Conservation (phyloP, 2,888 invertebrate genomes). For the Trissolcus brochymenae region DNA sequence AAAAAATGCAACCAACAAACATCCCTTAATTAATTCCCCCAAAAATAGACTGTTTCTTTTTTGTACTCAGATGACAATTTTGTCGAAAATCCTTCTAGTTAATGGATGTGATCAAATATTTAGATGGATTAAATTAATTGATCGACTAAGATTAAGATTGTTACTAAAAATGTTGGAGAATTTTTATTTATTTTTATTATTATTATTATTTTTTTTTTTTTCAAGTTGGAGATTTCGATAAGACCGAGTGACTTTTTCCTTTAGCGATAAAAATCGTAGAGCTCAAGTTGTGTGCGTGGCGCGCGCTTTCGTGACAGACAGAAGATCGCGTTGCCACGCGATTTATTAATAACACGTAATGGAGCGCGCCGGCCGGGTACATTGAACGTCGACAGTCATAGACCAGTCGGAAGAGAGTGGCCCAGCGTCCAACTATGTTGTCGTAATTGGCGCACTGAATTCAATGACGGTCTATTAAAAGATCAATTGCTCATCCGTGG, state of each 20-base stretch:
- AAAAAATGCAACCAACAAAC: too few relatives aligned
- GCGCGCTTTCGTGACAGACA: constrained; percentile 52
- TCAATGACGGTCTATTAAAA: constrained; percentile 58
- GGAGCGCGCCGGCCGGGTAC: constrained; percentile 47
- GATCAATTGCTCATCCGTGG: constrained; percentile 57
- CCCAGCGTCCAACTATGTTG: constrained; percentile 43
- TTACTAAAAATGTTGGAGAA: too few relatives aligned
- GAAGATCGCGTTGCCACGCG: constrained; percentile 56
- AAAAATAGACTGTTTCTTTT: too few relatives aligned
- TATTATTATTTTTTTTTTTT: too few relatives aligned
- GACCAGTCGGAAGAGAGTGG: constrained; percentile 50
- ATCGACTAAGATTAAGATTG: not conserved
- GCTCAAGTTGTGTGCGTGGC: constrained; percentile 10
- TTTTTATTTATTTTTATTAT: too few relatives aligned
- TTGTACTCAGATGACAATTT: too few relatives aligned
- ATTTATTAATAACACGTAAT: constrained; percentile 58
- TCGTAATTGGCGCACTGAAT: constrained; percentile 56
- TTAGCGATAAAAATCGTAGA: constrained; percentile 48
- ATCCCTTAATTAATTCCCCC: too few relatives aligned
- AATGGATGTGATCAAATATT: too few relatives aligned
- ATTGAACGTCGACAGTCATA: constrained; percentile 52
- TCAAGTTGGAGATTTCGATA: constrained; percentile 30
- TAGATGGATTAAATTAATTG: too few relatives aligned
- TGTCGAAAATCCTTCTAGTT: too few relatives aligned
- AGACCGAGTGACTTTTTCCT: constrained; percentile 49